Evolutionary conservation across 2,113 vertebrate species (phyloP).

Genomic region (Guaruba guarouba): DNA sequence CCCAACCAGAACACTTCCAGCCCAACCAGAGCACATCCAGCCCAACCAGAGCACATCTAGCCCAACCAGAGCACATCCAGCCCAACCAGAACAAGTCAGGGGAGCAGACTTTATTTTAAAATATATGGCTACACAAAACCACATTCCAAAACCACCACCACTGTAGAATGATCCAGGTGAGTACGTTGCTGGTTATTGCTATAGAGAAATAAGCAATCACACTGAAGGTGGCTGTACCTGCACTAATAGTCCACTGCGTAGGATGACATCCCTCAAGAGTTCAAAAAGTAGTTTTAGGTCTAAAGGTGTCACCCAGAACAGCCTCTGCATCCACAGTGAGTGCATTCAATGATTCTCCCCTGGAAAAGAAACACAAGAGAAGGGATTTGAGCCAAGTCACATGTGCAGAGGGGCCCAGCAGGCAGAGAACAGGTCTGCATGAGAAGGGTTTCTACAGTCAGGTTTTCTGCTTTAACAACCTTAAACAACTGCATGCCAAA

Average conservation of each 20-base stretch:
- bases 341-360: conserved; percentile 97
- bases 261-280: background rate
- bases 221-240: background rate
- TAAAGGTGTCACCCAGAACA: conserved; percentile 84
- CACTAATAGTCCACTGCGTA: background rate
- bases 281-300: background rate
- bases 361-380: conserved; percentile 54
- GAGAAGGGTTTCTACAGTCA: background rate
- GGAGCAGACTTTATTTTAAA: conserved; percentile 64
- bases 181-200: background rate
- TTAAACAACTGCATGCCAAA: background rate
- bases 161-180: background rate
- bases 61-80: background rate
- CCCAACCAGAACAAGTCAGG: background rate
- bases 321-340: conserved; percentile 95
- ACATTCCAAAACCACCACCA: background rate
- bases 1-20: background rate
- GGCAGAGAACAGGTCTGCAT: background rate
- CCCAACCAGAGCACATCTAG: background rate
- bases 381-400: background rate
- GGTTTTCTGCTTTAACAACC: background rate
- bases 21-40: background rate
- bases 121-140: conserved; percentile 17
- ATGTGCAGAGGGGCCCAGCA: background rate
- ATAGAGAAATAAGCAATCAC: background rate